phyloP scores from a whole-genome alignment of 2,888 invertebrate species.

The Papilio demoleus region DNA sequence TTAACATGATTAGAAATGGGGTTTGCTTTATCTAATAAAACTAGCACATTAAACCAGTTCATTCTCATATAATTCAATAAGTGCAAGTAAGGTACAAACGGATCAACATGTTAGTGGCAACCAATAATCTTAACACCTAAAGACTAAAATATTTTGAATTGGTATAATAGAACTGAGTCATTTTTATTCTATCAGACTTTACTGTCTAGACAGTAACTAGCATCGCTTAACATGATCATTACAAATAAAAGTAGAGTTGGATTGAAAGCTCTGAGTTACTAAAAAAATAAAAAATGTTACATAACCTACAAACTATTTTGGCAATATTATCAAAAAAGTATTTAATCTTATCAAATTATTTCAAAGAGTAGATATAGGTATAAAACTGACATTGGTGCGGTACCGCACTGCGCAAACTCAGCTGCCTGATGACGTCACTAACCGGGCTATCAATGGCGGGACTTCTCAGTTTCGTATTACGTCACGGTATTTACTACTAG shows the following conservation, averaged over 20 bases:
- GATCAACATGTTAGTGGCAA: no score
- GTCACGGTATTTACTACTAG: constrained; percentile 12
- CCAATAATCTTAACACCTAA: no score
- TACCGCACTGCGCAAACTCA: constrained; percentile 37
- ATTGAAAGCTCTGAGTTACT: no score
- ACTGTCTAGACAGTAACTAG: no score
- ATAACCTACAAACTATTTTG: neutral
- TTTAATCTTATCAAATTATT: neutral
- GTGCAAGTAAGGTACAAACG: no score
- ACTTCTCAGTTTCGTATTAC: constrained; percentile 30
- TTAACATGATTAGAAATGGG: constrained; percentile 9
- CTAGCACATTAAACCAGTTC: constrained; percentile 2
- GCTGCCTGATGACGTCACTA: constrained; percentile 32
- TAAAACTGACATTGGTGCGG: constrained; percentile 4
- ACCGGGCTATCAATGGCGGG: constrained; percentile 26
- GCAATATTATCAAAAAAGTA: neutral
- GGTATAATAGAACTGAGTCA: no score
- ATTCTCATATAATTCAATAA: neutral
- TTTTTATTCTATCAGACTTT: no score
- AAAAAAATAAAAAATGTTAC: constrained; percentile 16
- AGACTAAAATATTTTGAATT: no score
- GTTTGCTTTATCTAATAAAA: constrained; percentile 19
- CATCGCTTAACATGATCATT: no score
- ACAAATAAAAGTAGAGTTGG: no score
- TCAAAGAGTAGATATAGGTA: constrained; percentile 7